Evolutionary conservation across 2,888 invertebrate species (phyloP).

Genomic region (Furcula furcula): DNA sequence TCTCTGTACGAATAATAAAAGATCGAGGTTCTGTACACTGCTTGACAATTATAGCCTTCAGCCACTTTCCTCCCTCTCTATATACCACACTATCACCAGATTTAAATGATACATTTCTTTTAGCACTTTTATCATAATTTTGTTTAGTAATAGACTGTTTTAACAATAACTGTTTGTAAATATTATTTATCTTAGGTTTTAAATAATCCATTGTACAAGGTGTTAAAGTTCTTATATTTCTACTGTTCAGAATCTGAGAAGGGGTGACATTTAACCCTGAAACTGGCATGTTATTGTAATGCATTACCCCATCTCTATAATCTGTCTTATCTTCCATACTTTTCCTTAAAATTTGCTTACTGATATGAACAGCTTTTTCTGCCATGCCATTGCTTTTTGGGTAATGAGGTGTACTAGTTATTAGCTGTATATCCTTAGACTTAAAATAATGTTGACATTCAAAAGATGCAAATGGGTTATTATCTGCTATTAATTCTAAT

Average conservation of each 20-base stretch:
- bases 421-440: constrained; percentile 6
- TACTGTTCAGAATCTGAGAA: constrained; percentile 13
- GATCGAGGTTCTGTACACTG: not conserved
- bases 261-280: constrained; percentile 6
- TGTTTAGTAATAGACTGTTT: too few species aligned
- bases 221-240: too few species aligned
- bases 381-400: constrained; percentile 10
- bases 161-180: too few species aligned
- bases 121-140: too few species aligned
- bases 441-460: constrained; percentile 11
- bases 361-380: constrained; percentile 10
- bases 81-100: too few species aligned
- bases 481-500: constrained; percentile 2
- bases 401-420: constrained; percentile 13
- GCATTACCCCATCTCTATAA: constrained; percentile 8
- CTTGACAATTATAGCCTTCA: not conserved
- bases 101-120: too few species aligned
- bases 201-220: too few species aligned
- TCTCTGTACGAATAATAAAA: not conserved
- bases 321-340: constrained; percentile 9
- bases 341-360: constrained; percentile 11
- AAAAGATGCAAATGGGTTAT: constrained; percentile 7
- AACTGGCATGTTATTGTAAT: constrained; percentile 7
- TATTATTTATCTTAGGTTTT: too few species aligned
- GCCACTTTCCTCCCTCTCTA: not conserved